Conservation (phyloP, 2,888 invertebrate genomes). For the Agrypnus murinus region DNA sequence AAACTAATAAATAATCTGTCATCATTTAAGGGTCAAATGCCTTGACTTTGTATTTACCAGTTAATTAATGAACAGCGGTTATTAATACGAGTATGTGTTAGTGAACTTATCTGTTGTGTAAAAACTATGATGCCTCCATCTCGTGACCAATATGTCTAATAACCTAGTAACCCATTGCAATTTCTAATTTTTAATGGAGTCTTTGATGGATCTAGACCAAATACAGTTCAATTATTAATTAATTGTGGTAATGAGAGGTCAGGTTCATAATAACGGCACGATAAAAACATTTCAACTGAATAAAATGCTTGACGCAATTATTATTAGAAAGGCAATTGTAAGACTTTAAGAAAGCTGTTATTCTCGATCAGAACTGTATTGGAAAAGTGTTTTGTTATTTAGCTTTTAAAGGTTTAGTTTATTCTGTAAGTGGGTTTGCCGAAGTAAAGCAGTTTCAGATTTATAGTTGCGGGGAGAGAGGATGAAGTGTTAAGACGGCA, state of each 20-base stretch:
- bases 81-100: neutral
- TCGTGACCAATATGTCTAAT: conserved; percentile 23
- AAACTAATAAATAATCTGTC: conserved; percentile 9
- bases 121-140: neutral
- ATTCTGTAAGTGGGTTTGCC: no score
- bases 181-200: conserved; percentile 10
- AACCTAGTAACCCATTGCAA: conserved; percentile 20
- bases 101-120: conserved; percentile 1
- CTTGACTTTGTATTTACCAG: conserved; percentile 14
- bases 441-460: no score
- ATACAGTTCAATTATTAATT: conserved; percentile 4
- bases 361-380: no score
- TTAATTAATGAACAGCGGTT: conserved; percentile 17
- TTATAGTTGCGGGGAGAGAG: no score
- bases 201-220: neutral
- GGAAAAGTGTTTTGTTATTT: no score
- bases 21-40: conserved; percentile 24
- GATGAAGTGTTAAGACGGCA: no score
- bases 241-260: conserved; percentile 6
- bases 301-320: no score
- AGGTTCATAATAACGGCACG: neutral
- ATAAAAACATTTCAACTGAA: no score
- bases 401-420: no score
- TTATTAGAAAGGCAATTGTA: no score
- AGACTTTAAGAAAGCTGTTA: no score